Conservation (phyloP, 2,797 vertebrate species). For the Semaprochilodus insignis region DNA sequence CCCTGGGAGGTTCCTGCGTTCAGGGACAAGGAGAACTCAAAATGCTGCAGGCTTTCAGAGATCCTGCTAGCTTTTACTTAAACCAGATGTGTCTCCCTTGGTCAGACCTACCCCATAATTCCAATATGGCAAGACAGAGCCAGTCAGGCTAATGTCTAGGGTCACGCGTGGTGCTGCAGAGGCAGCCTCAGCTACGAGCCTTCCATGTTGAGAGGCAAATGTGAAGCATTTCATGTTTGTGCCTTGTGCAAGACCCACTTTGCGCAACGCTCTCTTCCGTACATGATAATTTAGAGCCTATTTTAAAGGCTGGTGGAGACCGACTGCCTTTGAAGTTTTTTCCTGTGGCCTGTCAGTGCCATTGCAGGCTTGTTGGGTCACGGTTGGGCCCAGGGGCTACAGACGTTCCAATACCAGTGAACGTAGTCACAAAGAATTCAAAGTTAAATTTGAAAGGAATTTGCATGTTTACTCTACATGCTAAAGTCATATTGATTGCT, state of each 20-base stretch:
- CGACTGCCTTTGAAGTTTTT: constrained; percentile 44
- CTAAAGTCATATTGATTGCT: neutral
- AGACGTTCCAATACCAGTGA: neutral
- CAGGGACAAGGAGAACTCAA: constrained; percentile 23
- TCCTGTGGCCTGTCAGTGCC: neutral
- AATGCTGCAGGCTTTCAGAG: constrained; percentile 31
- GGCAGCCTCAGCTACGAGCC: constrained; percentile 22
- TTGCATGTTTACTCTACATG: neutral
- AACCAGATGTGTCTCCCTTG: constrained; percentile 54
- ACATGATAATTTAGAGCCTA: constrained; percentile 44
- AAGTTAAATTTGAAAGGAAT: neutral
- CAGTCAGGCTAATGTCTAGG: constrained; percentile 3
- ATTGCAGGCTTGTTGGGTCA: neutral
- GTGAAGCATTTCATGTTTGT: constrained; percentile 26
- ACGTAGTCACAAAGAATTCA: neutral
- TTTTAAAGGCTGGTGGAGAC: constrained; percentile 34
- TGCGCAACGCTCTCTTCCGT: constrained; percentile 20
- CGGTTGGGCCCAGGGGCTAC: neutral
- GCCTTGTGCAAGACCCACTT: constrained; percentile 26
- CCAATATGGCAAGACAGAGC: constrained; percentile 6
- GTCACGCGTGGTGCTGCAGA: neutral
- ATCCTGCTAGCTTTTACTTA: constrained; percentile 41
- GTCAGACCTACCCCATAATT: constrained; percentile 22
- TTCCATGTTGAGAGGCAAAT: constrained; percentile 41
- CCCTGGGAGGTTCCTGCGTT: constrained; percentile 42